Base-by-base conservation (phyloP, 2,113 vertebrate genomes). In the Eubucco bourcierii region DNA sequence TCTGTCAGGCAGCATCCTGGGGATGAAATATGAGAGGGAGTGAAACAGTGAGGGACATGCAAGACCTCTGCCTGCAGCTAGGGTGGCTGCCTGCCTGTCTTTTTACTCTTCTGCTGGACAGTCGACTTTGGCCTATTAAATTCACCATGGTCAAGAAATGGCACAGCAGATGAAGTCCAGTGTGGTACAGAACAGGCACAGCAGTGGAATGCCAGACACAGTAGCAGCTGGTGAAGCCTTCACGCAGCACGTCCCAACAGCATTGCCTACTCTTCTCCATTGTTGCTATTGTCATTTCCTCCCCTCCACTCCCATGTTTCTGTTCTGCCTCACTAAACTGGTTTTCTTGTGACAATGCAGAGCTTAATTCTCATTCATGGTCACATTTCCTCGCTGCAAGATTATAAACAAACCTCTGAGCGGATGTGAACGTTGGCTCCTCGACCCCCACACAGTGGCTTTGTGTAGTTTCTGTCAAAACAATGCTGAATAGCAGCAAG, bases 391-490 rank as follows among this genome's bases (percentile, higher is more conserved):
- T 47, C 37, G 34, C 53, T 1, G 2, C 60, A 27, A 34, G 23
- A 65, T 46, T 61, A 77, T 71, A 92, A 92, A 78, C 60, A 92
- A 83, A 27, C 53, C 78, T 94, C 83, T 61, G 67, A 72, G n/a
- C 0, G 23, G 75, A 89, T 7, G 10, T 12, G 84, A 82, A 77
- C 2, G 1, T 77, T 82, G 1, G 2, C 60, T 87, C 64, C 84
- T 93, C 76, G 52, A 60, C 71, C 70, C 46, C 39, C 18, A 6
- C 12, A 3, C 0, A 25, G 84, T 10, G 60, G 68, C 72, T 91
- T 85, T 77, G 44, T 89, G 50, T 15, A 87, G 61, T 72, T 88
- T 55, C 89, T 94, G 87, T 94, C 87, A 93, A 93, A 93, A 91
- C 89, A 86, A 15, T 6, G n/a, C 65, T 78, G 87, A 94, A 80